Conservation (phyloP, 2,113 vertebrate species). For the Campylorhamphus procurvoides region DNA sequence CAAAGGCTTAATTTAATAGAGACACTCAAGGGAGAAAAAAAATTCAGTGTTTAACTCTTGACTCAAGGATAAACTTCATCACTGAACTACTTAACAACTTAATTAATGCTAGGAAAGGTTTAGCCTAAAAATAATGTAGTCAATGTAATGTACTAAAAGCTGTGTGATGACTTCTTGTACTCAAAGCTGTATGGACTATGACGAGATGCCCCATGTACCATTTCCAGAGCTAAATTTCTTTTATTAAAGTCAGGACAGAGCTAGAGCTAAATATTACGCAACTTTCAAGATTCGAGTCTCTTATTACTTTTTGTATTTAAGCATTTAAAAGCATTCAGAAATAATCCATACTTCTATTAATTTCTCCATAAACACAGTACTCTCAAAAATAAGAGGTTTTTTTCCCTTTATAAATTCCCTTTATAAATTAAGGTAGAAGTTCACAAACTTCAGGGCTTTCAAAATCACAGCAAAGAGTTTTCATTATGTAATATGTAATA, state of each 20-base stretch:
- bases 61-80: background rate
- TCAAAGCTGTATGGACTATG: background rate
- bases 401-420: background rate
- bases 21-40: background rate
- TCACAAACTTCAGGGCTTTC: background rate
- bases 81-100: background rate
- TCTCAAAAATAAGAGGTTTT: fast-evolving
- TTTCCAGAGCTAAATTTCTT: background rate
- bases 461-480: background rate
- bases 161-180: background rate
- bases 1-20: background rate
- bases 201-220: background rate
- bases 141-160: background rate
- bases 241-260: background rate
- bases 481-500: background rate
- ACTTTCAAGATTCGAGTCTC: background rate
- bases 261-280: background rate
- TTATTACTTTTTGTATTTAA: background rate
- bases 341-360: background rate
- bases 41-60: background rate
- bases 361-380: background rate
- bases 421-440: background rate
- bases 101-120: background rate
- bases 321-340: background rate
- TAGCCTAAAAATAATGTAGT: background rate